Evolutionary conservation across 2,888 invertebrate species (phyloP).

Genomic region (Ypsolopha sequella): DNA sequence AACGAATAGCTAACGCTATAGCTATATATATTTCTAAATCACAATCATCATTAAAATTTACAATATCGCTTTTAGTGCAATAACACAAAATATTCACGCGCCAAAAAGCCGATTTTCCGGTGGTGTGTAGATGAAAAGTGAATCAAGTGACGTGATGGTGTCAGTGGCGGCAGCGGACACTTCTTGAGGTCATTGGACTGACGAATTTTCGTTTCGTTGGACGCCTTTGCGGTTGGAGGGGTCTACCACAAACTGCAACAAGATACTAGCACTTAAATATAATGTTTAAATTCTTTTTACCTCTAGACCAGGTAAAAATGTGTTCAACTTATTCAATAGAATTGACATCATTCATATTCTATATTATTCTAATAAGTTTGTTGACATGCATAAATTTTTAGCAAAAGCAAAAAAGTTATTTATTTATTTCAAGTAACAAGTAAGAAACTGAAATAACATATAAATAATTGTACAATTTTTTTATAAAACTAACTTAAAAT

Average conservation of each 20-base stretch:
- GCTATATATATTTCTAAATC: no score
- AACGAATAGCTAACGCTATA: no score
- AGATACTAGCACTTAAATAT: not conserved
- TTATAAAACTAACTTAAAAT: no score
- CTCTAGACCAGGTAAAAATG: not conserved
- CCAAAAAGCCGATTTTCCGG: not conserved
- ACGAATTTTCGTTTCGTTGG: conserved; percentile 70
- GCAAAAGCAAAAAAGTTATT: no score
- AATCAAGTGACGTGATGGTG: conserved; percentile 60
- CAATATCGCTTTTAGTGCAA: no score
- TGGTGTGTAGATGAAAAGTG: conserved; percentile 63
- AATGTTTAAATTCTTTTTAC: not conserved
- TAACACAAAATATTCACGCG: no score
- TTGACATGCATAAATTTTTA: no score
- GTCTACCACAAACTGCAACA: not conserved
- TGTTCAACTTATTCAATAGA: not conserved
- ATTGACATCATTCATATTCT: not conserved
- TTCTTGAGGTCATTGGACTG: conserved; percentile 62
- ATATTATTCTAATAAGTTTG: not conserved
- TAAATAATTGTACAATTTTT: no score
- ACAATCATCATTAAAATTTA: no score
- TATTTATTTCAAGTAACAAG: no score
- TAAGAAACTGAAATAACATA: no score
- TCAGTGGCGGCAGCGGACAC: conserved; percentile 56
- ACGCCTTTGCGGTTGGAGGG: conserved; percentile 17